phyloP scores from a whole-genome alignment of 1,140 invertebrate species.

The Orius laevigatus region DNA sequence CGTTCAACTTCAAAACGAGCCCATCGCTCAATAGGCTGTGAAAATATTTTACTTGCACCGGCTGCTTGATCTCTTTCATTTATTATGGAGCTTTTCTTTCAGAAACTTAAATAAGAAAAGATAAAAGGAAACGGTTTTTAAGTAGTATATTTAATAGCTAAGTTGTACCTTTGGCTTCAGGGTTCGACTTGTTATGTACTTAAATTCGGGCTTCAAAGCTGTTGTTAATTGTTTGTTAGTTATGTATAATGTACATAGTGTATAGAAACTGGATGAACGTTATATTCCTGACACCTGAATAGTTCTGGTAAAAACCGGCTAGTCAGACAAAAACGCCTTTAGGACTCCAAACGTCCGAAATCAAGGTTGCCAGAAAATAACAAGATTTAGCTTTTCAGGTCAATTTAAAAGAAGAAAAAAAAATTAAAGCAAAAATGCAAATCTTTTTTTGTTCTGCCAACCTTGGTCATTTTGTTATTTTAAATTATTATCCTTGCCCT shows the following conservation, averaged over 20 bases:
- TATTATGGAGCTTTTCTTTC: not conserved
- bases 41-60: not conserved
- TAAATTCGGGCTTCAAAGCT: conserved; percentile 8
- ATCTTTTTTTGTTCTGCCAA: not conserved
- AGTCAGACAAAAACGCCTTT: too few relatives aligned
- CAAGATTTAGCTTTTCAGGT: too few relatives aligned
- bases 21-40: conserved; percentile 6
- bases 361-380: too few relatives aligned
- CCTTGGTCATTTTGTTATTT: not conserved
- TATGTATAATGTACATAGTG: conserved; percentile 17
- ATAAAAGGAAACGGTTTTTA: not conserved
- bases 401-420: not conserved
- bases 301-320: not conserved
- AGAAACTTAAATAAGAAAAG: not conserved
- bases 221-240: conserved; percentile 18
- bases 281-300: conserved; percentile 3
- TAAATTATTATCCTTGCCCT: not conserved
- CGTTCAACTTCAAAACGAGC: not conserved
- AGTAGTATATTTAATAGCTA: not conserved
- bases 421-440: not conserved
- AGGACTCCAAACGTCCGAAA: too few relatives aligned
- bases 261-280: conserved; percentile 15
- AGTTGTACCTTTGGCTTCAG: not conserved
- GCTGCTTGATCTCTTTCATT: not conserved
- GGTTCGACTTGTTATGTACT: too few relatives aligned